phyloP scores from a whole-genome alignment of 2,113 vertebrate genomes.

The Malurus elegans region DNA sequence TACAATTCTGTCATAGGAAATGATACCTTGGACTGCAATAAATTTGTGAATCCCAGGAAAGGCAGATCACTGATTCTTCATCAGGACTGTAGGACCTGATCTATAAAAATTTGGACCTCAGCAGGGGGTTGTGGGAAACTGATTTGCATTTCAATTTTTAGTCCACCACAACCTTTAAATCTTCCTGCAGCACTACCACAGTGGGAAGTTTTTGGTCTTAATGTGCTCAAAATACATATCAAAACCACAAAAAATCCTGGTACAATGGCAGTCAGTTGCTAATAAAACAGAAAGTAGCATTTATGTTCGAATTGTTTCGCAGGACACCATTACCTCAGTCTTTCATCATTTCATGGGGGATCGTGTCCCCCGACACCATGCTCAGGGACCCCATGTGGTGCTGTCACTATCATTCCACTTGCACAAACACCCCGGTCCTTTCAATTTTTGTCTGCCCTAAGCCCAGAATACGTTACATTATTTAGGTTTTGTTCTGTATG shows the following conservation, averaged over 20 bases:
- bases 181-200: slow-evolving; percentile 47
- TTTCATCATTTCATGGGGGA: slow-evolving; percentile 11
- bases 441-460: slow-evolving; percentile 23
- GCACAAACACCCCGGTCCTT: background rate
- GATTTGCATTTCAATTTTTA: slow-evolving; percentile 78
- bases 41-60: slow-evolving; percentile 72
- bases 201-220: slow-evolving; percentile 42
- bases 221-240: slow-evolving; percentile 25
- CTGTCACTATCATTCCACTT: background rate
- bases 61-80: slow-evolving; percentile 64
- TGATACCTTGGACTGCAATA: slow-evolving; percentile 64
- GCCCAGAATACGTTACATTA: background rate
- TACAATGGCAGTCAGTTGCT: slow-evolving; percentile 30
- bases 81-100: slow-evolving; percentile 65
- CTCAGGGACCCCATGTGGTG: background rate
- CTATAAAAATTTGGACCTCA: slow-evolving; percentile 73
- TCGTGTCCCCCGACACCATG: background rate
- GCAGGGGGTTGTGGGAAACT: slow-evolving; percentile 62
- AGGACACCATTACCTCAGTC: slow-evolving; percentile 15
- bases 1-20: slow-evolving; percentile 72
- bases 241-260: slow-evolving; percentile 16
- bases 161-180: slow-evolving; percentile 71
- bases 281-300: background rate
- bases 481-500: slow-evolving; percentile 16
- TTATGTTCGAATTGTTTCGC: slow-evolving; percentile 23